A percentile compares a stretch with the other conserved stretches of the same genome.
These are phyloP conservation scores for Dolichallabes microphthalmus DNA, from an alignment of 2,113 vertebrate species.

Conservation along the genomic window DNA sequence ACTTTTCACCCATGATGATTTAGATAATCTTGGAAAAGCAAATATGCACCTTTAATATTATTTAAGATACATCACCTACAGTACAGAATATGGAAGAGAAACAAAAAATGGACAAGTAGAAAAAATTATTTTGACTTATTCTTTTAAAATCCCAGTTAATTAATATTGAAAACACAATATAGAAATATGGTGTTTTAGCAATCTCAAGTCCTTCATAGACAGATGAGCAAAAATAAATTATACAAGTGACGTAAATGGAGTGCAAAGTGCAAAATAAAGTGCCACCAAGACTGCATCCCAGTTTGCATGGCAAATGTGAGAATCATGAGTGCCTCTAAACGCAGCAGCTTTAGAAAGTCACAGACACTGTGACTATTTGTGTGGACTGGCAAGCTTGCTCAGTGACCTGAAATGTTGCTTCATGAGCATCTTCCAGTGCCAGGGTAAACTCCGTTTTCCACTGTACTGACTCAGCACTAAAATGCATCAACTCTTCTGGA, in stretches of 20 bases:
- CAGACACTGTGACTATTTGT: slow-evolving; percentile 42
- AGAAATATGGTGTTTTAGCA: background rate
- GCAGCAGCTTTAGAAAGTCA: slow-evolving; percentile 52
- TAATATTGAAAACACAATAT: background rate
- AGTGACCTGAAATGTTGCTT: slow-evolving; percentile 42
- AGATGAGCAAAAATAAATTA: slow-evolving; percentile 51
- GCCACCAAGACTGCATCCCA: slow-evolving; percentile 49
- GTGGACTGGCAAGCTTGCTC: slow-evolving; percentile 39
- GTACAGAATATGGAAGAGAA: background rate
- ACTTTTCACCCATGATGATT: background rate
- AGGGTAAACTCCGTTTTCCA: slow-evolving; percentile 50
- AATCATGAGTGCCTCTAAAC: slow-evolving; percentile 57
- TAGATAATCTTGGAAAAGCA: background rate
- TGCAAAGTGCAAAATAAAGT: slow-evolving; percentile 50
- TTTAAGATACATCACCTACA: no score
- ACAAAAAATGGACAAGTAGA: background rate
- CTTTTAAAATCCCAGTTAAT: background rate
- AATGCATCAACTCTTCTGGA: slow-evolving; percentile 14
- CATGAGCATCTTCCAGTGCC: slow-evolving; percentile 39
- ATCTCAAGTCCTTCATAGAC: background rate
- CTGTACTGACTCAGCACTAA: slow-evolving; percentile 34
- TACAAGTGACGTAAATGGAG: slow-evolving; percentile 55
- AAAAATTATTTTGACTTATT: background rate
- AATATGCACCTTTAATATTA: background rate
- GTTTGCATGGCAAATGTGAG: slow-evolving; percentile 47